phyloP scores from a whole-genome alignment of 2,888 invertebrate species.

The Eupithecia subumbrata region DNA sequence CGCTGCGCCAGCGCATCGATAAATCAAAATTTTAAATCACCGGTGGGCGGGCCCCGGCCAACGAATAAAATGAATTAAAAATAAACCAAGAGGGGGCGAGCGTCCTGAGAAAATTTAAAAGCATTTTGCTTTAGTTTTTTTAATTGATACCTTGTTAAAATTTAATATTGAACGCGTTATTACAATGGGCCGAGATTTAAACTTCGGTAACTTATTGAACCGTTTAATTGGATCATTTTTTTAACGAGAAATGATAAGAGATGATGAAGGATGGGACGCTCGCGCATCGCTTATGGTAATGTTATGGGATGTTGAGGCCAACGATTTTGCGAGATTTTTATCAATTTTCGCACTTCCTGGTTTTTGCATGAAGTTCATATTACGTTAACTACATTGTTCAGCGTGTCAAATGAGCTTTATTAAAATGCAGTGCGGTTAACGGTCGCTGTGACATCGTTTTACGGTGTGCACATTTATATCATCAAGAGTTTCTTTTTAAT shows the following conservation, averaged over 20 bases:
- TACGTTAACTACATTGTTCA: constrained; percentile 9
- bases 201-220: constrained; percentile 81
- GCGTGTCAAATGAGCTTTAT: constrained; percentile 16
- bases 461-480: neutral
- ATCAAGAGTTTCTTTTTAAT: neutral
- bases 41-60: constrained; percentile 79
- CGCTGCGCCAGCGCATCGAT: constrained; percentile 70
- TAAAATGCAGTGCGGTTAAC: constrained; percentile 8
- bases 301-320: constrained; percentile 33
- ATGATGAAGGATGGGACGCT: constrained; percentile 67
- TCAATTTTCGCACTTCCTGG: constrained; percentile 33
- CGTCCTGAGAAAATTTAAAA: constrained; percentile 82
- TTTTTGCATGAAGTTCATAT: constrained; percentile 16
- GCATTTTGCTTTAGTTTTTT: constrained; percentile 84
- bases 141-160: constrained; percentile 85
- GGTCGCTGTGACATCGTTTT: neutral
- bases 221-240: constrained; percentile 81
- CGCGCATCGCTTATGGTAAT: constrained; percentile 54
- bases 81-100: constrained; percentile 79
- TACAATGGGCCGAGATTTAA: constrained; percentile 82
- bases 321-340: constrained; percentile 26
- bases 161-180: constrained; percentile 84
- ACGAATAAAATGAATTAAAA: constrained; percentile 83
- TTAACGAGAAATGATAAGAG: constrained; percentile 79
- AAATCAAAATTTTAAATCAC: constrained; percentile 85